phyloP scores from a whole-genome alignment of 2,113 vertebrate species.

The Lepisosteus osseus region DNA sequence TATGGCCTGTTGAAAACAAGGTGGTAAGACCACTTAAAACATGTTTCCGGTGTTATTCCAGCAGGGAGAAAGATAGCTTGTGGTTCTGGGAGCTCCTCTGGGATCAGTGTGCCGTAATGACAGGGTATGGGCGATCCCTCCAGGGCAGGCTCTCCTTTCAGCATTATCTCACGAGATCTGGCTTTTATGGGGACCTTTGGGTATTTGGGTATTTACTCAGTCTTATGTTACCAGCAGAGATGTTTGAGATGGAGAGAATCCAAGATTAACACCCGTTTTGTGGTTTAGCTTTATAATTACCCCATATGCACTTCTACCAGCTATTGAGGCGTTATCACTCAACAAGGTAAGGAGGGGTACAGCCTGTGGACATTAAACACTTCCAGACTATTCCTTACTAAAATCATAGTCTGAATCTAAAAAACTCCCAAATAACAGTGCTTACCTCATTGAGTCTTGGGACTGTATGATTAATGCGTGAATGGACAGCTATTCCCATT shows the following conservation, averaged over 20 bases:
- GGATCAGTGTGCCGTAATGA: background rate
- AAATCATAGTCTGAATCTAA: too few species aligned
- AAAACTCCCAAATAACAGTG: background rate
- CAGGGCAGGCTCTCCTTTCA: slow-evolving; percentile 16
- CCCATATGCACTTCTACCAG: background rate
- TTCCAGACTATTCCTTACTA: too few species aligned
- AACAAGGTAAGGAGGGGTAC: background rate
- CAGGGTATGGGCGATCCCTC: background rate
- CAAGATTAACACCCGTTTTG: slow-evolving; percentile 45
- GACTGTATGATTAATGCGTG: background rate
- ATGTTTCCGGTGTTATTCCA: too few species aligned
- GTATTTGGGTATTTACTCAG: slow-evolving; percentile 47
- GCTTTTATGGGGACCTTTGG: slow-evolving; percentile 18
- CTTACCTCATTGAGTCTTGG: background rate
- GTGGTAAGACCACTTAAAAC: too few species aligned
- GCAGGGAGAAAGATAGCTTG: too few species aligned
- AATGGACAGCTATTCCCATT: background rate
- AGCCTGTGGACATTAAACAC: background rate
- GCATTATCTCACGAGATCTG: slow-evolving; percentile 42
- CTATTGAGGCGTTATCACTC: background rate
- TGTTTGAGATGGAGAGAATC: slow-evolving; percentile 40
- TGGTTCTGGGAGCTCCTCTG: too few species aligned
- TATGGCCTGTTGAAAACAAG: too few species aligned
- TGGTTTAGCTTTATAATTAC: slow-evolving; percentile 31
- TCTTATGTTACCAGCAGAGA: slow-evolving; percentile 27